Percentiles rank a stretch among this genome's conserved stretches.
Conservation (phyloP, 1,140 invertebrate species). For the Pseudomyrmex flavicornis region DNA sequence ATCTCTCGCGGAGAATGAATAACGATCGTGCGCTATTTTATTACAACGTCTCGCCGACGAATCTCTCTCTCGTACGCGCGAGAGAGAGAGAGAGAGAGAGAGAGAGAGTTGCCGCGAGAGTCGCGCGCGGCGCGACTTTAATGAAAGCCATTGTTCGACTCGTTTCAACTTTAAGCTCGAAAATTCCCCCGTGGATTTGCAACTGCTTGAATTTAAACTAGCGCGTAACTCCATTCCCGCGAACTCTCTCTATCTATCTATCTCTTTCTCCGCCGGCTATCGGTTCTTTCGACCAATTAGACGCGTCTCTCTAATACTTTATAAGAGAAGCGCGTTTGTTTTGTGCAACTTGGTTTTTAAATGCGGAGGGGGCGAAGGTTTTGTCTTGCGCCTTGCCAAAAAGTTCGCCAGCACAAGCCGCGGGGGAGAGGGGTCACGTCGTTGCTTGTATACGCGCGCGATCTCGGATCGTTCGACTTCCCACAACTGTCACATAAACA, state of each 20-base stretch:
- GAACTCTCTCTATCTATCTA: background rate
- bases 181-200: slow-evolving; percentile 39
- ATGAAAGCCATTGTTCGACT: slow-evolving; percentile 66
- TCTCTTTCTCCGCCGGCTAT: slow-evolving; percentile 9
- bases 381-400: background rate
- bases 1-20: slow-evolving; percentile 48
- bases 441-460: background rate
- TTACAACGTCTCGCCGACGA: slow-evolving; percentile 37
- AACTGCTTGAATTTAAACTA: slow-evolving; percentile 55
- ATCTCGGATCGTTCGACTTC: slow-evolving; percentile 38
- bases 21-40: slow-evolving; percentile 59
- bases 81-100: too few species aligned
- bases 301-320: slow-evolving; percentile 19
- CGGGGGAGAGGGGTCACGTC: background rate
- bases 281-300: slow-evolving; percentile 55
- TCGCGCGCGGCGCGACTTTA: slow-evolving; percentile 42
- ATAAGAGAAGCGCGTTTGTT: background rate
- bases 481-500: slow-evolving; percentile 33
- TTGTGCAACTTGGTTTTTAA: background rate
- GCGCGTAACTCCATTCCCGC: slow-evolving; percentile 6
- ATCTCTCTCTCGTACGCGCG: slow-evolving; percentile 20
- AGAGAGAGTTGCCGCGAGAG: slow-evolving; percentile 43
- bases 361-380: too few species aligned
- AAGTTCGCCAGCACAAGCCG: background rate
- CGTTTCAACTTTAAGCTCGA: slow-evolving; percentile 38